Percentiles rank a stretch among this genome's conserved stretches.
Conservation (phyloP, 2,113 vertebrate genomes). For the Zosterops lateralis region DNA sequence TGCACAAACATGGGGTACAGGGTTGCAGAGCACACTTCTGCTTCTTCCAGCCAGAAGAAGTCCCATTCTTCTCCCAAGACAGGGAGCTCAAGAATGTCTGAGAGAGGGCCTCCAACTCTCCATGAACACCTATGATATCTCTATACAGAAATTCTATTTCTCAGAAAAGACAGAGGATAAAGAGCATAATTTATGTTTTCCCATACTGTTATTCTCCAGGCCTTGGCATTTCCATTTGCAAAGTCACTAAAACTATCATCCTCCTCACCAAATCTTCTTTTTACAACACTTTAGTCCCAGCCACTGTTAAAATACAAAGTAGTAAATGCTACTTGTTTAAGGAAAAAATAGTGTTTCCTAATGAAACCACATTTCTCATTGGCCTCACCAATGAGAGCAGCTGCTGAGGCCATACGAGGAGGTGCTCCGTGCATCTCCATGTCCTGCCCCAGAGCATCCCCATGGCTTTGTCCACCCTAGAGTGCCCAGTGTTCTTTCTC, state of each 20-base stretch:
- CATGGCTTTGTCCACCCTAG: not conserved
- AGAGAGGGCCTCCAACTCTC: not conserved
- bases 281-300: not conserved
- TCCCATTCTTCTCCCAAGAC: not conserved
- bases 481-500: too few relatives aligned
- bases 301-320: not conserved
- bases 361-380: not conserved
- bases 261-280: not conserved
- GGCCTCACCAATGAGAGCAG: not conserved
- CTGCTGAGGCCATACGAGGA: not conserved
- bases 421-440: rapidly evolving
- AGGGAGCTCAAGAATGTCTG: not conserved
- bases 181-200: not conserved
- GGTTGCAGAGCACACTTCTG: not conserved
- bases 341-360: not conserved
- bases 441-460: not conserved
- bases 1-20: rapidly evolving
- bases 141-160: not conserved
- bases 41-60: not conserved
- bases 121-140: not conserved
- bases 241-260: not conserved
- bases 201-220: not conserved
- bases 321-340: not conserved
- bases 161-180: not conserved
- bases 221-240: not conserved